These are phyloP conservation scores for Globodera ellingtonae DNA, from an alignment of 1,140 invertebrate species.

Conservation along the genomic window DNA sequence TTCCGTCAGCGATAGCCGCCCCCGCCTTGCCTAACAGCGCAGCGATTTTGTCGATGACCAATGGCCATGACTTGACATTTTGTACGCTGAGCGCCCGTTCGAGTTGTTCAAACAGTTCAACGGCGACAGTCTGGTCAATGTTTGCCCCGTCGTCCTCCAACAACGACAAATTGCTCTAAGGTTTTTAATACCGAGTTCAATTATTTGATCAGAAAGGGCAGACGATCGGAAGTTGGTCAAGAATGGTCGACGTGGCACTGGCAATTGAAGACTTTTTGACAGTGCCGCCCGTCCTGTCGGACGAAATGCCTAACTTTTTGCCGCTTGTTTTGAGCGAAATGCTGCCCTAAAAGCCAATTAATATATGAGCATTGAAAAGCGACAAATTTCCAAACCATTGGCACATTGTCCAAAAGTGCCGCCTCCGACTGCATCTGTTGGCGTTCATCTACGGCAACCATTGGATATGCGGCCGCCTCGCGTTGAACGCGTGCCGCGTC, in stretches of 20 bases:
- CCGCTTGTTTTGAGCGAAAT: slow-evolving; percentile 19
- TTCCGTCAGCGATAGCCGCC: slow-evolving; percentile 32
- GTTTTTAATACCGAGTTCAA: background rate
- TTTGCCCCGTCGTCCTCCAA: background rate
- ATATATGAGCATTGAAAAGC: background rate
- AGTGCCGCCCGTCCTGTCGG: background rate
- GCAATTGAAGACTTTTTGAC: background rate
- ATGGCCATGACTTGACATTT: slow-evolving; percentile 49
- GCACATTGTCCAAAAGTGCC: slow-evolving; percentile 20
- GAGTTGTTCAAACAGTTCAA: slow-evolving; percentile 9
- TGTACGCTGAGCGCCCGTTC: background rate
- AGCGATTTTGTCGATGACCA: slow-evolving; percentile 48
- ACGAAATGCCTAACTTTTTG: background rate
- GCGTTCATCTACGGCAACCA: slow-evolving; percentile 30
- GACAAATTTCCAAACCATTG: slow-evolving; percentile 9
- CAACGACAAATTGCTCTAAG: slow-evolving; percentile 1
- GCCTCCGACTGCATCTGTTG: background rate
- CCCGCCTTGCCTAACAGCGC: slow-evolving; percentile 46
- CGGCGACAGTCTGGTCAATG: background rate
- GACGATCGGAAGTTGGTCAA: background rate
- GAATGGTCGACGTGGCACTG: background rate
- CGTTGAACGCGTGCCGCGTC: slow-evolving; percentile 18
- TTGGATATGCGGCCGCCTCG: background rate
- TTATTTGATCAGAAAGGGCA: background rate
- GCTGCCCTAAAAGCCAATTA: slow-evolving; percentile 20